These are phyloP conservation scores for Apolygus lucorum DNA, from an alignment of 1,140 invertebrate species.

Conservation along the genomic window DNA sequence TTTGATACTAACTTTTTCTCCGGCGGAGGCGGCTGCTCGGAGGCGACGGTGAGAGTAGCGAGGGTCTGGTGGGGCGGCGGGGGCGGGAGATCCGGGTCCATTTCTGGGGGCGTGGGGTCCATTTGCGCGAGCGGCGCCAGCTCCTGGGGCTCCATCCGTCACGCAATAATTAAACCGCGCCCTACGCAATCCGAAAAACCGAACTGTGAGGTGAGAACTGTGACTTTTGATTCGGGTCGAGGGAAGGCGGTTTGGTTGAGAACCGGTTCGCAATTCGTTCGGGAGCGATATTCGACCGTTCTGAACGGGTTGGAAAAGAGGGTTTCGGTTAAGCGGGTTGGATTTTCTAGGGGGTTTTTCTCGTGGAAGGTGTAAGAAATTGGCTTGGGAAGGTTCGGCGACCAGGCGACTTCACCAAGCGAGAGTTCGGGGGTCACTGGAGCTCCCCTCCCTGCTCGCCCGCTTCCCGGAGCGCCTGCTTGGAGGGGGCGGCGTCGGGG, in stretches of 20 bases:
- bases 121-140: slow-evolving; percentile 10
- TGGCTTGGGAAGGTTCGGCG: not conserved
- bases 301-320: too few relatives aligned
- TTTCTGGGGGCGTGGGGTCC: slow-evolving; percentile 19
- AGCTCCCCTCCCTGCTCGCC: slow-evolving; percentile 8
- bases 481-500: not conserved
- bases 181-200: too few relatives aligned
- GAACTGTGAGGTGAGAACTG: too few relatives aligned
- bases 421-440: slow-evolving; percentile 15
- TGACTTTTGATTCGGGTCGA: too few relatives aligned
- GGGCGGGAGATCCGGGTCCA: slow-evolving; percentile 20
- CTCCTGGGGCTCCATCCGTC: slow-evolving; percentile 8
- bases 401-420: not conserved
- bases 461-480: not conserved
- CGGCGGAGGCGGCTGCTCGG: slow-evolving; percentile 15
- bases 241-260: too few relatives aligned
- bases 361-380: not conserved
- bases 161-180: too few relatives aligned
- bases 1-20: slow-evolving; percentile 19
- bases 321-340: too few relatives aligned
- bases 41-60: slow-evolving; percentile 15
- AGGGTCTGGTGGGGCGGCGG: slow-evolving; percentile 4
- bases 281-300: too few relatives aligned
- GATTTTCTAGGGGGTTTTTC: not conserved
- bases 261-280: too few relatives aligned